phyloP scores from a whole-genome alignment of 2,888 invertebrate genomes.

The Panzeria rudis region DNA sequence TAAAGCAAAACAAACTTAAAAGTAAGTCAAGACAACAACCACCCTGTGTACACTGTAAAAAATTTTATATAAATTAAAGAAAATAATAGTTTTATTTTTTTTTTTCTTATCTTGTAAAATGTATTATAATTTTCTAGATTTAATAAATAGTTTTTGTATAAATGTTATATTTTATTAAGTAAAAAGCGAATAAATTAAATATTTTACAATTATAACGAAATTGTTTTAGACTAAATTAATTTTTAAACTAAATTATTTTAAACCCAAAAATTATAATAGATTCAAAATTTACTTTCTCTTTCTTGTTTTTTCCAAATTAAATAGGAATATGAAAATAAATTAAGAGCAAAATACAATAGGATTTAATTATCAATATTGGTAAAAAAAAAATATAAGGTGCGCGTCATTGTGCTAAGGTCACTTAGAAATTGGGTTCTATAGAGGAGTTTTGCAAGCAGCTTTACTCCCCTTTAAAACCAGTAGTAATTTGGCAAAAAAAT shows the following conservation, averaged over 20 bases:
- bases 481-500: too few relatives aligned
- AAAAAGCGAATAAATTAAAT: conserved; percentile 33
- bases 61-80: conserved; percentile 42
- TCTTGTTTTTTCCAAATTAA: not conserved
- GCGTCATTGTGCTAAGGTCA: not conserved
- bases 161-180: conserved; percentile 65
- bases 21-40: conserved; percentile 74
- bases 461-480: too few relatives aligned
- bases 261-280: not conserved
- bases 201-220: conserved; percentile 35
- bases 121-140: conserved; percentile 62
- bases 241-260: conserved; percentile 65
- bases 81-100: conserved; percentile 9
- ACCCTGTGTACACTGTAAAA: conserved; percentile 74
- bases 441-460: too few relatives aligned
- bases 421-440: too few relatives aligned
- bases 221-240: conserved; percentile 72
- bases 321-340: conserved; percentile 6
- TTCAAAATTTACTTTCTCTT: conserved; percentile 37
- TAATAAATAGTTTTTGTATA: conserved; percentile 61
- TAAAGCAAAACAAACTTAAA: conserved; percentile 31
- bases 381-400: not conserved
- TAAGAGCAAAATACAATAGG: not conserved
- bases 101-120: conserved; percentile 54
- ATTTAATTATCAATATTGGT: conserved; percentile 33